phyloP scores from a whole-genome alignment of 2,888 invertebrate genomes.

The Limenitis camilla region DNA sequence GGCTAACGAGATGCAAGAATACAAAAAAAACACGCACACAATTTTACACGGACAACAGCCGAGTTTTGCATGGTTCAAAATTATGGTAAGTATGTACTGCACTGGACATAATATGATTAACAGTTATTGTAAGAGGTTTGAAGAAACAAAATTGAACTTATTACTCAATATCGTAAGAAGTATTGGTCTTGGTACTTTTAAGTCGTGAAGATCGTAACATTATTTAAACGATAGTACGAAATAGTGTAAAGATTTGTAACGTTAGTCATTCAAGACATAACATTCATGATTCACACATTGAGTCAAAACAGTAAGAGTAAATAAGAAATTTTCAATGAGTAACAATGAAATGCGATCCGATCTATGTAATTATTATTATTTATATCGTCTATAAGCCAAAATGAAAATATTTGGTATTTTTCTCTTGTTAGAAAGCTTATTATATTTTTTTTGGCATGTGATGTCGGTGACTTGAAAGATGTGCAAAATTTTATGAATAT shows the following conservation, averaged over 20 bases:
- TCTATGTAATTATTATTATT: conserved; percentile 26
- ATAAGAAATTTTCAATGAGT: conserved; percentile 44
- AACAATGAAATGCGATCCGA: conserved; percentile 32
- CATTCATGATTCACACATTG: conserved; percentile 56
- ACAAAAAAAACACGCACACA: conserved; percentile 52
- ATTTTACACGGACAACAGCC: conserved; percentile 32
- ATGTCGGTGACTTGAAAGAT: conserved; percentile 3
- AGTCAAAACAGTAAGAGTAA: conserved; percentile 57
- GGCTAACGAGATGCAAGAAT: conserved; percentile 56
- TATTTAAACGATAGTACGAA: conserved; percentile 23
- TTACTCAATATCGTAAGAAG: neutral
- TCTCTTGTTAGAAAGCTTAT: too few species aligned
- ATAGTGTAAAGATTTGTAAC: conserved; percentile 35
- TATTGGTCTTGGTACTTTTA: neutral
- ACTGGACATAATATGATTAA: neutral
- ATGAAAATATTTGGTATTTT: neutral
- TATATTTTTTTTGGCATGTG: neutral
- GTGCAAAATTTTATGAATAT: conserved; percentile 9
- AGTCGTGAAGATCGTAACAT: conserved; percentile 17
- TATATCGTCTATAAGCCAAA: conserved; percentile 10
- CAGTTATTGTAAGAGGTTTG: neutral
- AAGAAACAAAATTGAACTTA: neutral
- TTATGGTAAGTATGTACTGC: neutral
- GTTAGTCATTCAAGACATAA: conserved; percentile 58
- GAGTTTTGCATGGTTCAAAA: conserved; percentile 35